phyloP scores from a whole-genome alignment of 2,797 vertebrate species.

The Synanceia verrucosa region DNA sequence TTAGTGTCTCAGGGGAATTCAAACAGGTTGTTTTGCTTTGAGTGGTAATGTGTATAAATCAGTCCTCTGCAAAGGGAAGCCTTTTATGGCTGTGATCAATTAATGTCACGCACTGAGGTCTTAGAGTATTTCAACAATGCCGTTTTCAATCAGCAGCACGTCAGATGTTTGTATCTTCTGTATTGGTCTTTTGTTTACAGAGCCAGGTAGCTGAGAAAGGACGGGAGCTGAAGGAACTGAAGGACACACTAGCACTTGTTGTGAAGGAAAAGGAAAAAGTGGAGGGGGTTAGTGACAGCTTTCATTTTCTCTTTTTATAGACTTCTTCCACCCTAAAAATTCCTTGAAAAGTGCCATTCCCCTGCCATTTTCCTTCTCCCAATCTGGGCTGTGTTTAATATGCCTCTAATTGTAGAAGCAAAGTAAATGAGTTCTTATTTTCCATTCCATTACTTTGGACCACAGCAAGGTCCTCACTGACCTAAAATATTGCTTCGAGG shows the following conservation, averaged over 20 bases:
- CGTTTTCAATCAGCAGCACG: conserved; percentile 31
- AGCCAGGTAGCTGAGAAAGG: conserved; percentile 93
- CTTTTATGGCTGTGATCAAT: conserved; percentile 65
- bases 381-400: conserved; percentile 78
- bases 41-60: conserved; percentile 64
- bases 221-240: conserved; percentile 89
- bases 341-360: conserved; percentile 60
- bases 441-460: conserved; percentile 84
- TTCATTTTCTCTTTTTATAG: conserved; percentile 76
- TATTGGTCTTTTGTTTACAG: conserved; percentile 71
- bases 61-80: conserved; percentile 45
- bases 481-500: conserved; percentile 67
- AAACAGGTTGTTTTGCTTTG: conserved; percentile 75
- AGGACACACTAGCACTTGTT: conserved; percentile 85
- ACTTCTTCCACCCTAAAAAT: conserved; percentile 71
- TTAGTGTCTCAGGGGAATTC: conserved; percentile 69
- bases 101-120: conserved; percentile 23
- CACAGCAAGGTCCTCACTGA: conserved; percentile 76
- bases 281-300: conserved; percentile 79
- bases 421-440: conserved; percentile 84
- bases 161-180: conserved; percentile 14
- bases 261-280: conserved; percentile 89
- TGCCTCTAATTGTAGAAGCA: conserved; percentile 81
- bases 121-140: conserved; percentile 21
- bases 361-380: conserved; percentile 64